Evolutionary conservation across 2,797 vertebrate species (phyloP), one percentile per base, ranked within the genome.

Genomic region (Oreonectes daqikongensis): DNA sequence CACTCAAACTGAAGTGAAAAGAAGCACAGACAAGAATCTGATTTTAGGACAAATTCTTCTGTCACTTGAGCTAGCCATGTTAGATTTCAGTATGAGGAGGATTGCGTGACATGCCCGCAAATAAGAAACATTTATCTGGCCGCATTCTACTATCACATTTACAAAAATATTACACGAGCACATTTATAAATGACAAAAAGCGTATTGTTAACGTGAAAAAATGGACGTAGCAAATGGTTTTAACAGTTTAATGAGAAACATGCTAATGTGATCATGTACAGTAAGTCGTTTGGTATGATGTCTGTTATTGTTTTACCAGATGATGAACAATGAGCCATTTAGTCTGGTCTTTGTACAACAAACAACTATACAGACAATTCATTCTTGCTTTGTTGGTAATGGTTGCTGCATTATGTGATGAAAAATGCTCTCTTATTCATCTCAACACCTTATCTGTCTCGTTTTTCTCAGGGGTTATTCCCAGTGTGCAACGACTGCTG

Each of bases 251-350:
- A 61, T 32, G 7, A 18, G 35, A 63, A 38, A 18, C 44, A 63
- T 24, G 32, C 4, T 63, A 63, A 50, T 38, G 14, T 26, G 59
- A 26, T 63, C 14, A 24, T 50, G 55, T 57, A 26, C 24, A 15
- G 32, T 72, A 50, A 50, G 28, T 18, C 24, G 42, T 24, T 18
- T 50, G 20, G n/a, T 50, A 32, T n/a, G 44, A 26, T 22, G 71
- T 52, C 44, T 64, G 30, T n/a, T 40, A 63, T 64, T 64, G 59
- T 52, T 72, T 72, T 38, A 64, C 5, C 30, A 63, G n/a, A 48
- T 61, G 42, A 22, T 61, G 28, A 22, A 48, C 30, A 9, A 61
- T 35, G 26, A 63, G 28, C 32, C 28, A 35, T 48, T 35, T 38
- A 63, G 9, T 61, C n/a, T 72, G n/a, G n/a, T n/a, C 8, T 50